A percentile compares a stretch with the other conserved stretches of the same genome.
These are phyloP conservation scores for Pherbina coryleti DNA, from an alignment of 2,888 invertebrate genomes.

Conservation along the genomic window DNA sequence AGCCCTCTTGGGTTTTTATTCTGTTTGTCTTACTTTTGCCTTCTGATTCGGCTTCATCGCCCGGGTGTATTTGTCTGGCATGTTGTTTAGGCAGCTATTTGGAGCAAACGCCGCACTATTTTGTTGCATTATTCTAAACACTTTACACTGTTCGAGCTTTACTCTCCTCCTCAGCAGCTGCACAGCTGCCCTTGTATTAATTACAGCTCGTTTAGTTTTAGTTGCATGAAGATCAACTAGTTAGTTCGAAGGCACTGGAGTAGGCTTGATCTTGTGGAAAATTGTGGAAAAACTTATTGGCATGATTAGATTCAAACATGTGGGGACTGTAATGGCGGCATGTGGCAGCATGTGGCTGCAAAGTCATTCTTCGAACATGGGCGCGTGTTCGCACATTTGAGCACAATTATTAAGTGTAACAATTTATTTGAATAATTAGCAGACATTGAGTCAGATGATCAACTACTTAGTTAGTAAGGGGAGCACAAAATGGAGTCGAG, in stretches of 20 bases:
- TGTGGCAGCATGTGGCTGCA: neutral
- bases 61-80: neutral
- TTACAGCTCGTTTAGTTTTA: constrained; percentile 37
- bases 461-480: constrained; percentile 2
- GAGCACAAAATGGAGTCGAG: neutral
- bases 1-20: neutral
- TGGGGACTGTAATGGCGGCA: neutral
- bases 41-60: constrained; percentile 9
- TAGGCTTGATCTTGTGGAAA: neutral
- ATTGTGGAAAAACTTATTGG: constrained; percentile 15
- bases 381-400: constrained; percentile 59
- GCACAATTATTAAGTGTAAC: constrained; percentile 51
- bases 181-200: constrained; percentile 30
- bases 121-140: constrained; percentile 8
- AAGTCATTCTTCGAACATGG: constrained; percentile 37
- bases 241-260: neutral
- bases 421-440: constrained; percentile 65
- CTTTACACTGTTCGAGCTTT: neutral
- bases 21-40: neutral
- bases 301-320: constrained; percentile 31
- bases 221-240: constrained; percentile 24
- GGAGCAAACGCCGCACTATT: constrained; percentile 26
- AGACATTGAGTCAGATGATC: constrained; percentile 40
- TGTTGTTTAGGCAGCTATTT: constrained; percentile 17
- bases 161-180: neutral